Percentiles rank a stretch among this genome's conserved stretches.
Evolutionary conservation across 1,140 invertebrate species (phyloP).

Genomic region (Saxidomus purpurata): DNA sequence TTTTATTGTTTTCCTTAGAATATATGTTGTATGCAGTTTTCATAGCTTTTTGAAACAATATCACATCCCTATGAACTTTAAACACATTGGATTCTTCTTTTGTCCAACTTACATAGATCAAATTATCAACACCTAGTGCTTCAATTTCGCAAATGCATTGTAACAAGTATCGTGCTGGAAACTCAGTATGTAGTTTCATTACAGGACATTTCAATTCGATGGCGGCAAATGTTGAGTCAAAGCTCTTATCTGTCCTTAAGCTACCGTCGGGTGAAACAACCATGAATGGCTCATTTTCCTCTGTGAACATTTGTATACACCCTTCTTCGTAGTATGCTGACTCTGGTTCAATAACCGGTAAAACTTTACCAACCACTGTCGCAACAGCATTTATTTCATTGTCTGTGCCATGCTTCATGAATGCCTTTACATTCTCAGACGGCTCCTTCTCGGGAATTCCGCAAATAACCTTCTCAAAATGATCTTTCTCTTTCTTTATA

Average conservation of each 20-base stretch:
- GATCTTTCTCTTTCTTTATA: conserved; percentile 46
- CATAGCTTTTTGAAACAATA: background rate
- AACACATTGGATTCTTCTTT: conserved; percentile 8
- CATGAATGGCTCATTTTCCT: conserved; percentile 3
- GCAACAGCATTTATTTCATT: conserved; percentile 61
- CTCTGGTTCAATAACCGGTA: conserved; percentile 50
- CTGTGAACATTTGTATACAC: conserved; percentile 12
- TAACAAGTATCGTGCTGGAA: conserved; percentile 47
- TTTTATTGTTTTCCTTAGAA: background rate
- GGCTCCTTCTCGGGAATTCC: conserved; percentile 41
- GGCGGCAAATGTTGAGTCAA: background rate
- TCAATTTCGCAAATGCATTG: conserved; percentile 63
- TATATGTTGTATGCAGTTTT: background rate
- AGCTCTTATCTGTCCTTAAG: background rate
- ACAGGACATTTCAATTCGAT: conserved; percentile 65
- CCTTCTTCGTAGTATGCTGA: conserved; percentile 61
- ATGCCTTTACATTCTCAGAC: background rate
- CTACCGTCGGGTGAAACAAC: conserved; percentile 65
- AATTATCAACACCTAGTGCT: background rate
- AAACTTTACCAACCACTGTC: conserved; percentile 38
- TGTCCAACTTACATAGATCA: conserved; percentile 14
- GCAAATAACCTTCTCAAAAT: conserved; percentile 66
- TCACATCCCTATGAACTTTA: background rate
- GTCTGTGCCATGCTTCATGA: conserved; percentile 43
- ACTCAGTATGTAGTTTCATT: conserved; percentile 2